Base-by-base conservation (phyloP, 1,140 invertebrate genomes). In the Pteromalus puparum region DNA sequence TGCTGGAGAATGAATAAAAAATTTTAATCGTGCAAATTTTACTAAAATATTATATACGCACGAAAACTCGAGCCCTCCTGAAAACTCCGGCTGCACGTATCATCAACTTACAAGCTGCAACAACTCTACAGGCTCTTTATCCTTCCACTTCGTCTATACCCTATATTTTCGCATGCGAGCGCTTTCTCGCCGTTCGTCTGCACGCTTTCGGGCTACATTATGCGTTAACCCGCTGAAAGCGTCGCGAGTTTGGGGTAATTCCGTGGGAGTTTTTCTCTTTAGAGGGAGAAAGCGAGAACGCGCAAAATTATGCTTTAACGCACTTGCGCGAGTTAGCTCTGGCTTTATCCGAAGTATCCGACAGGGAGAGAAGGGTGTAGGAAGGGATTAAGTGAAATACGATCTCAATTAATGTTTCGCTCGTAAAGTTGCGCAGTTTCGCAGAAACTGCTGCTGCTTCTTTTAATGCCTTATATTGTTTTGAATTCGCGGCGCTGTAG, bases 361-460 rank as follows among this genome's bases (percentile, higher is more conserved):
- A 7, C 38, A 42, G 38, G 9, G 38, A 42, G 9, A 42, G 0
- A 42, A 10, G 38, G 30, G 30, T 34, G 6, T 42, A 42, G 38
- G 6, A 42, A 42, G 24, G 74, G 74, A 76, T 76, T 76, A 78
- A 78, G 76, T 78, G 76, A 78, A 78, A 78, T 78, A 78, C 76
- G 76, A 67, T 78, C 76, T 78, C 76, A 65, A 78, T 78, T 78
- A 78, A 78, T 78, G 76, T 78, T 78, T 30, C 12, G 7, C 73
- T 75, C 73, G 73, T 75, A 75, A 75, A 75, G 38, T 75, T 48
- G 38, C n/a, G 21, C 28, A 46, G 38, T 75, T 75, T 75, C n/a
- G n/a, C n/a, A 48, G 28, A 48, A 48, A 48, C 38, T 42, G 30
- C 30, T 34, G 30, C 73, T 42, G 72, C 26, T 26, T 70, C 73